Evolutionary conservation across 2,797 vertebrate genomes (phyloP).

Genomic region (Labeo calbasu): DNA sequence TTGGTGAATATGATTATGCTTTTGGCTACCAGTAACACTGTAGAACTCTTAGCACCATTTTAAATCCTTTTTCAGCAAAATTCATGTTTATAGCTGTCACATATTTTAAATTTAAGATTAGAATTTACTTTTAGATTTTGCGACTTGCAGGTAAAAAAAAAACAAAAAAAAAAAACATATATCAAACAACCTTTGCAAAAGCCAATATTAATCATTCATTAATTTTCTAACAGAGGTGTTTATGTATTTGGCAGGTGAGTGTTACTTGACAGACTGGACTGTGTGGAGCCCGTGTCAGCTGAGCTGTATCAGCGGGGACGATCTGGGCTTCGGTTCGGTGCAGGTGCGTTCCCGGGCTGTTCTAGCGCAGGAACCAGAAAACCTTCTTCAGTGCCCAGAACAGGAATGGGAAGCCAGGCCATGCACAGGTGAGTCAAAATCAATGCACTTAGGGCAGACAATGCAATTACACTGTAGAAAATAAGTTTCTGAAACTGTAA

Average conservation of each 20-base stretch:
- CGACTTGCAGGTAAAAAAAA: not conserved
- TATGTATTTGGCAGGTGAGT: slow-evolving; percentile 83
- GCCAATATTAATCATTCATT: not conserved
- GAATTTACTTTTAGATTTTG: not conserved
- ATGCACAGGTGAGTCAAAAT: slow-evolving; percentile 81
- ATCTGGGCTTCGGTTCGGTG: slow-evolving; percentile 90
- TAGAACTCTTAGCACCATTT: not conserved
- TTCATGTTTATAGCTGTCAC: not conserved
- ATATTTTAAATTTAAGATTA: not conserved
- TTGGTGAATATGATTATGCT: not conserved
- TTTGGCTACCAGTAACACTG: not conserved
- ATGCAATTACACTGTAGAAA: not conserved
- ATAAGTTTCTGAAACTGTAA: not conserved
- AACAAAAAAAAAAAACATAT: not conserved
- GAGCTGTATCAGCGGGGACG: slow-evolving; percentile 88
- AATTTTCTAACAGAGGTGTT: not conserved
- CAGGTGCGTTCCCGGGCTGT: slow-evolving; percentile 92
- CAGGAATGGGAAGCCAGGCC: slow-evolving; percentile 89
- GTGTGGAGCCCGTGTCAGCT: slow-evolving; percentile 91
- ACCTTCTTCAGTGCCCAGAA: slow-evolving; percentile 91
- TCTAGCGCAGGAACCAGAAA: slow-evolving; percentile 91
- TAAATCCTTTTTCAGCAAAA: slow-evolving; percentile 12
- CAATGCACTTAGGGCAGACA: not conserved
- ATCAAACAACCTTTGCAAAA: not conserved
- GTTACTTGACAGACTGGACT: slow-evolving; percentile 95